Conservation (phyloP, 2,113 vertebrate genomes). For the Cricetomys ansorgei region DNA sequence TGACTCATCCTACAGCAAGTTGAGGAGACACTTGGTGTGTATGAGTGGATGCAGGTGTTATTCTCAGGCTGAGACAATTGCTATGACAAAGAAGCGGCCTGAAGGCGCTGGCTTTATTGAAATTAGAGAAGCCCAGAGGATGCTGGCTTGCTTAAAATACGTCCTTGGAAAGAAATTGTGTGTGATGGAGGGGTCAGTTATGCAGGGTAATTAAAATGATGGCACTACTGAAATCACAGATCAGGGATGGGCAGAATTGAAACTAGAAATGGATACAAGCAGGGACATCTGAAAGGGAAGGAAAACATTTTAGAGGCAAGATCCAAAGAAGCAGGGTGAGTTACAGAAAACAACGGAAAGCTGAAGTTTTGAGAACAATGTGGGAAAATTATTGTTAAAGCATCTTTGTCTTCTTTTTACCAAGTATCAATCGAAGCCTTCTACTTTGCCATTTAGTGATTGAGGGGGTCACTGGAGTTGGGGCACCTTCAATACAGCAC, state of each 20-base stretch:
- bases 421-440: neutral
- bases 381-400: neutral
- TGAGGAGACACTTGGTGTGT: accelerated
- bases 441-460: neutral
- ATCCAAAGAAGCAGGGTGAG: neutral
- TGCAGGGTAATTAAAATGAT: neutral
- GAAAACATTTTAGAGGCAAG: neutral
- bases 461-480: no score
- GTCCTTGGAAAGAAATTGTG: neutral
- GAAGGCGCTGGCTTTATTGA: neutral
- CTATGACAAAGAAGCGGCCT: neutral
- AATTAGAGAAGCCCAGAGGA: neutral
- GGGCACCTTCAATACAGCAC: neutral
- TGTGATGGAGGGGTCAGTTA: neutral
- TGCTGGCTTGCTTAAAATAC: neutral
- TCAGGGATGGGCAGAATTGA: neutral
- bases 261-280: neutral
- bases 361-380: neutral
- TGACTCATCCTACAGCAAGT: neutral
- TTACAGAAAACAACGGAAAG: neutral
- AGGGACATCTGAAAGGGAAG: neutral
- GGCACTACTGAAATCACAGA: neutral
- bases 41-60: accelerated
- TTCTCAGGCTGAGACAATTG: neutral
- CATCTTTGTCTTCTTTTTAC: neutral